Percentiles rank a stretch among this genome's conserved stretches.
Evolutionary conservation across 2,113 vertebrate species (phyloP).

Genomic region (Charina bottae): DNA sequence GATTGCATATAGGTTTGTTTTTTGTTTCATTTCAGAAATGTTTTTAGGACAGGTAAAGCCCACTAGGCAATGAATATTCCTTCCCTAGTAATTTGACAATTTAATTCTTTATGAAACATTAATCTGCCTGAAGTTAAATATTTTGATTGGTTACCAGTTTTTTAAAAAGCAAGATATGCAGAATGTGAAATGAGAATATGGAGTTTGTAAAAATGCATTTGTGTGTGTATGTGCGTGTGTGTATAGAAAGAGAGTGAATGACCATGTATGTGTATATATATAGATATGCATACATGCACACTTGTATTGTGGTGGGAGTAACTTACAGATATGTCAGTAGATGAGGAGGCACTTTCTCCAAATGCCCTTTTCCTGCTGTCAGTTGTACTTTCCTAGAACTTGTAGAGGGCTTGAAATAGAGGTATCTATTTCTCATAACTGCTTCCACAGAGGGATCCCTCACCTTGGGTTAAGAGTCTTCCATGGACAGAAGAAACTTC

Average conservation of each 20-base stretch:
- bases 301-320: background rate
- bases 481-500: background rate
- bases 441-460: background rate
- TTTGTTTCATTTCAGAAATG: conserved; percentile 17
- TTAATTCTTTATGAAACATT: conserved; percentile 58
- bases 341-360: background rate
- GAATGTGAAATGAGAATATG: conserved; percentile 56
- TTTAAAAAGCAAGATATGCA: conserved; percentile 56
- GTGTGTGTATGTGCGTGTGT: conserved; percentile 14
- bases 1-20: conserved; percentile 41
- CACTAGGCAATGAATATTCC: conserved; percentile 63
- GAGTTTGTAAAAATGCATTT: conserved; percentile 57
- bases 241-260: background rate
- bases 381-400: background rate
- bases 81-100: conserved; percentile 57
- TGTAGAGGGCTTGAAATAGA: background rate
- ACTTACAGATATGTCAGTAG: background rate
- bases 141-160: conserved; percentile 64
- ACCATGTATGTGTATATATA: background rate
- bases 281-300: background rate
- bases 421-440: background rate
- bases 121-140: conserved; percentile 66
- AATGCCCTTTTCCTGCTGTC: background rate
- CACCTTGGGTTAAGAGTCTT: background rate
- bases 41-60: conserved; percentile 56